Conservation (phyloP, 2,797 vertebrate species). For the Sebastes cheni region DNA sequence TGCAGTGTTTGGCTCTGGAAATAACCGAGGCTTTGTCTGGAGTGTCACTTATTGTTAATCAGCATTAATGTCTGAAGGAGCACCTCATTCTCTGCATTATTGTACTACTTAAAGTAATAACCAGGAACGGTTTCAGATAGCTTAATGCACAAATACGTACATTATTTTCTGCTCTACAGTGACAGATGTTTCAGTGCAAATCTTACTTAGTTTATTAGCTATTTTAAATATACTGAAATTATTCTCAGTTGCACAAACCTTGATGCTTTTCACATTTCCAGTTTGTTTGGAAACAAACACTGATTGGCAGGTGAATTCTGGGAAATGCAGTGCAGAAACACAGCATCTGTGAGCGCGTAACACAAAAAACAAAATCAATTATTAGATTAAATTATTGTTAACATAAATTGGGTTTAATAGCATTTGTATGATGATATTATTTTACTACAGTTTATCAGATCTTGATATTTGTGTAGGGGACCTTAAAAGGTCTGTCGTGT, state of each 20-base stretch:
- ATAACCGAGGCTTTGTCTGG: conserved; percentile 24
- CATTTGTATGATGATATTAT: neutral
- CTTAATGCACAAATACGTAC: neutral
- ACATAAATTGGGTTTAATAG: neutral
- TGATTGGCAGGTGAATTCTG: neutral
- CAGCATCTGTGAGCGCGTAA: neutral
- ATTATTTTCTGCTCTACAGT: neutral
- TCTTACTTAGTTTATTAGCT: neutral
- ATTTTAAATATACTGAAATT: neutral
- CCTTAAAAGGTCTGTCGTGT: neutral
- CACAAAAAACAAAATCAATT: neutral
- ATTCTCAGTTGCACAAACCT: neutral
- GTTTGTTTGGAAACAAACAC: neutral
- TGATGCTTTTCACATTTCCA: neutral
- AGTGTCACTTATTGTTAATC: conserved; percentile 40
- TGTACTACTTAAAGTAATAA: neutral
- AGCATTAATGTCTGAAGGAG: conserved; percentile 24
- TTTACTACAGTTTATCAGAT: neutral
- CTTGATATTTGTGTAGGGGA: neutral
- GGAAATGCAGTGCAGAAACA: neutral
- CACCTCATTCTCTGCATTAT: neutral
- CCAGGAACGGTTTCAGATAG: neutral
- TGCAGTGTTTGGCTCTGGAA: conserved; percentile 40
- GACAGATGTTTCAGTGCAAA: neutral
- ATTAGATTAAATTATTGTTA: neutral